Conservation (phyloP, 2,888 invertebrate species). For the Pocota personata region DNA sequence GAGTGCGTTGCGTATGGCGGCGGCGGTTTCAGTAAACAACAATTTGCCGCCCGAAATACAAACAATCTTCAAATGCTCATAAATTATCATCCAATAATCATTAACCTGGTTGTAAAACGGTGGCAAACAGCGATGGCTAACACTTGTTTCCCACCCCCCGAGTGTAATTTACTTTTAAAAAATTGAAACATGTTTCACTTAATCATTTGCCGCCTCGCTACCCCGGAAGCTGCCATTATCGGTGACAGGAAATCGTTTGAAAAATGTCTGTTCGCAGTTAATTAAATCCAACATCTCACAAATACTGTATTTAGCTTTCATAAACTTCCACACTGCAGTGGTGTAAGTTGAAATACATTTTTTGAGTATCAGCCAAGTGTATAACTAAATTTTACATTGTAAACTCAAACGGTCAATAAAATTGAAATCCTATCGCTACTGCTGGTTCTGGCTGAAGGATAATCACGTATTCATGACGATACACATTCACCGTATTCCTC, state of each 20-base stretch:
- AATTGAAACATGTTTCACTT: constrained; percentile 12
- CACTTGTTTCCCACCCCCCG: background rate
- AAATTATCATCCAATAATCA: constrained; percentile 66
- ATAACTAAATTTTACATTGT: constrained; percentile 30
- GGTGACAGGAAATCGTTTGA: constrained; percentile 23
- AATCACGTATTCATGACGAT: constrained; percentile 72
- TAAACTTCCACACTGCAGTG: constrained; percentile 6
- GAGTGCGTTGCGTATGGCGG: constrained; percentile 3
- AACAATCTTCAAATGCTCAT: constrained; percentile 57
- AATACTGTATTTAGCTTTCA: background rate
- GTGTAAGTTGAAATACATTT: constrained; percentile 1
- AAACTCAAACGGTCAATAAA: constrained; percentile 68
- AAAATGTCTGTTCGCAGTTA: constrained; percentile 26
- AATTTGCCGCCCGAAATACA: constrained; percentile 49
- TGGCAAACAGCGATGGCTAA: background rate
- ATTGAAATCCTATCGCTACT: constrained; percentile 66
- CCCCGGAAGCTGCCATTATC: background rate
- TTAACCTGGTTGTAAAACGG: constrained; percentile 59
- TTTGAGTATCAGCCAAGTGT: constrained; percentile 40
- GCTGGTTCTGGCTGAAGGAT: constrained; percentile 36
- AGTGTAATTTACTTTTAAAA: background rate
- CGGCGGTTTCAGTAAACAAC: constrained; percentile 7
- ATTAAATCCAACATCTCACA: constrained; percentile 12
- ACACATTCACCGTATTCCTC: constrained; percentile 34
- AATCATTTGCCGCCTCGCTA: background rate